Conservation (phyloP, 1,140 invertebrate genomes). For the Phocides pigmalion region DNA sequence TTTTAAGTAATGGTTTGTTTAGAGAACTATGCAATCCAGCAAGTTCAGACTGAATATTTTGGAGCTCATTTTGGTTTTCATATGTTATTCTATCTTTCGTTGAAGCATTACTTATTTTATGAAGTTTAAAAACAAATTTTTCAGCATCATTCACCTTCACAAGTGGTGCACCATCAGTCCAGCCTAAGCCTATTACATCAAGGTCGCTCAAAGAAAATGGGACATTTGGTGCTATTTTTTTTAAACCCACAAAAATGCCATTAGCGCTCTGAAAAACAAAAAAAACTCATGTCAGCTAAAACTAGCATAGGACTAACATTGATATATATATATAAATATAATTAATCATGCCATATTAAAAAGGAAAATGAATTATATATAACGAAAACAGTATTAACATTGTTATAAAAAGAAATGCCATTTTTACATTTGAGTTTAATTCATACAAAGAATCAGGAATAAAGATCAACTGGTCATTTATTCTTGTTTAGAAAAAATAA, state of each 20-base stretch:
- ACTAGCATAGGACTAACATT: no score
- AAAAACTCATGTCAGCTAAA: slow-evolving; percentile 8
- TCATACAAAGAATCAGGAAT: no score
- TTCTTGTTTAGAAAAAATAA: no score
- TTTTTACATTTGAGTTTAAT: no score
- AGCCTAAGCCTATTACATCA: slow-evolving; percentile 70
- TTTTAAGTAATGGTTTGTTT: neutral
- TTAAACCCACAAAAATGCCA: slow-evolving; percentile 68
- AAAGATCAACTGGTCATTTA: no score
- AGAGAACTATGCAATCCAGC: slow-evolving; percentile 29
- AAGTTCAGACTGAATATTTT: slow-evolving; percentile 46
- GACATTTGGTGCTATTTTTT: slow-evolving; percentile 58
- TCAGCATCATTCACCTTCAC: slow-evolving; percentile 58
- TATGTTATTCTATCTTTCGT: slow-evolving; percentile 53
- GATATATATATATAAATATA: no score
- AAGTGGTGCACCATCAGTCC: slow-evolving; percentile 54
- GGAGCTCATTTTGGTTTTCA: slow-evolving; percentile 56
- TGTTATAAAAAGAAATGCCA: no score
- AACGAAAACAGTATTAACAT: no score
- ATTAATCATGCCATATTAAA: no score
- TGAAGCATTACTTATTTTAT: slow-evolving; percentile 44
- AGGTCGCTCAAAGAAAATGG: slow-evolving; percentile 54
- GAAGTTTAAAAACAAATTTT: slow-evolving; percentile 70
- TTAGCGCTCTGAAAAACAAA: slow-evolving; percentile 68
- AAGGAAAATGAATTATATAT: no score